Conservation (phyloP, 2,888 invertebrate genomes). For the Cabera pusaria region DNA sequence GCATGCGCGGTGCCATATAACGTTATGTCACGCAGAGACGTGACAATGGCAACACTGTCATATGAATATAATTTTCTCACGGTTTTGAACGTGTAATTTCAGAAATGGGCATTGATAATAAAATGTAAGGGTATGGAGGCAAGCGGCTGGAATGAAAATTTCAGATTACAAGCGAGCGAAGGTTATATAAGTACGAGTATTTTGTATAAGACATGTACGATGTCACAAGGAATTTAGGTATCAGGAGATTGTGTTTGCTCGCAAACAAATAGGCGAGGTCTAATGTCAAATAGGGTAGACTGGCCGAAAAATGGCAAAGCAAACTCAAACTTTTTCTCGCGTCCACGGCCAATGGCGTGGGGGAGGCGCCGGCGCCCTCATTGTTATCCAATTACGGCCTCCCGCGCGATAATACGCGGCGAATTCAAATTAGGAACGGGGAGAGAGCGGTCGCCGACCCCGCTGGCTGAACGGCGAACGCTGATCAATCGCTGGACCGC, state of each 20-base stretch:
- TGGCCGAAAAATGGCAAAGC: conserved; percentile 19
- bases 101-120: conserved; percentile 34
- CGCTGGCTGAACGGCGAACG: conserved; percentile 36
- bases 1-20: conserved; percentile 63
- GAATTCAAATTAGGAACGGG: conserved; percentile 80
- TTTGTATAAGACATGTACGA: too few relatives aligned
- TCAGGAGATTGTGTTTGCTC: too few relatives aligned
- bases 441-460: conserved; percentile 79
- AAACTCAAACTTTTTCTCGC: conserved; percentile 35
- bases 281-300: too few relatives aligned
- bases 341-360: conserved; percentile 52
- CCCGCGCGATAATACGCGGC: conserved; percentile 80
- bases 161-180: conserved; percentile 10
- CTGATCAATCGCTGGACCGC: conserved; percentile 76
- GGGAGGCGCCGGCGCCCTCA: conserved; percentile 75
- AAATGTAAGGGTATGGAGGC: conserved; percentile 29
- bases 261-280: too few relatives aligned
- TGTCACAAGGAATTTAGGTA: too few relatives aligned
- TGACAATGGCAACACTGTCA: conserved; percentile 47
- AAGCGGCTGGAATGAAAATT: conserved; percentile 28
- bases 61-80: conserved; percentile 44
- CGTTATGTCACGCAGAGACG: conserved; percentile 42
- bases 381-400: conserved; percentile 82
- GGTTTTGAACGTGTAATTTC: conserved; percentile 39
- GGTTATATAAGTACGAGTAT: too few relatives aligned